These are phyloP conservation scores for Iphiclides podalirius DNA, from an alignment of 2,888 invertebrate species.

Conservation along the genomic window DNA sequence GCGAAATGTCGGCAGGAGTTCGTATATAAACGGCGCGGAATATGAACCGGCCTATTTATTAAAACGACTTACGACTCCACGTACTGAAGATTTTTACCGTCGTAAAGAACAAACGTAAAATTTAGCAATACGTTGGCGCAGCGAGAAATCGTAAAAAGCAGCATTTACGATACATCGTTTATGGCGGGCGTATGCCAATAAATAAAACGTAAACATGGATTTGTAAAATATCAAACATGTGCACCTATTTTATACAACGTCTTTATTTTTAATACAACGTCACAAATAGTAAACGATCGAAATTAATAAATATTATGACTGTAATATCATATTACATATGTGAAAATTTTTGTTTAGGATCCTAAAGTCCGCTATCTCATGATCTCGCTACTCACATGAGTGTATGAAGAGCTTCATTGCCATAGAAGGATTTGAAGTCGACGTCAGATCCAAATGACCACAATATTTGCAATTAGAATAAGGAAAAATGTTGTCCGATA, in stretches of 20 bases:
- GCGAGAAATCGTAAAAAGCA: not conserved
- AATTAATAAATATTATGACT: not conserved
- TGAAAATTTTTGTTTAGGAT: no score
- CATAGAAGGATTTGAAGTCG: no score
- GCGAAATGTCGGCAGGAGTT: conserved; percentile 16
- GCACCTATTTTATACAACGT: no score
- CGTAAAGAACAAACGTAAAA: conserved; percentile 10
- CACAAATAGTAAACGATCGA: no score
- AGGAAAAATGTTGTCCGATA: no score
- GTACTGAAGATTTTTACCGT: conserved; percentile 18
- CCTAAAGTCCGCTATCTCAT: no score
- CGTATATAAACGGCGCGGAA: conserved; percentile 8
- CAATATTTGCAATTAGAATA: no score
- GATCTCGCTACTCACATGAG: no score
- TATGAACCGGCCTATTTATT: conserved; percentile 19
- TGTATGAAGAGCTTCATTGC: no score
- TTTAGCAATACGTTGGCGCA: conserved; percentile 2
- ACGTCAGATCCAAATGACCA: no score
- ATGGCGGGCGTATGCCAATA: not conserved
- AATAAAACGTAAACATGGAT: not conserved
- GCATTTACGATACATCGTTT: not conserved
- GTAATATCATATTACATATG: not conserved
- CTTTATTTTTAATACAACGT: not conserved
- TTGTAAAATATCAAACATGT: not conserved
- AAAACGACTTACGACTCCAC: conserved; percentile 17